A percentile compares a stretch with the other conserved stretches of the same genome.
Conservation (phyloP, 2,113 vertebrate species). For the Antechinus flavipes region DNA sequence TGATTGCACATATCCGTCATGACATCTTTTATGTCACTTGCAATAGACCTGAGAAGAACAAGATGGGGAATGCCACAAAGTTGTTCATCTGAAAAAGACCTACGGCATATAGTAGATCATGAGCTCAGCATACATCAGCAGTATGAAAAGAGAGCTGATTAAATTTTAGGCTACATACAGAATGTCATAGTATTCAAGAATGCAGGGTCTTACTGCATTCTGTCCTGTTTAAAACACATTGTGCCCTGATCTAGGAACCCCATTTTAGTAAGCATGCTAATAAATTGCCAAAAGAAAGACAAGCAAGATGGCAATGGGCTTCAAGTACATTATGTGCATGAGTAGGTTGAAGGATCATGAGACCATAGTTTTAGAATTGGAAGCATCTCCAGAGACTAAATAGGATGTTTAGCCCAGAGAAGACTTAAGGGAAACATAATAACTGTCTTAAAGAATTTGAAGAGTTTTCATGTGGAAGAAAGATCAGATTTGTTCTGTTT, state of each 20-base stretch:
- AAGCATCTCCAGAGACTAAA: neutral
- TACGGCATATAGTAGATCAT: neutral
- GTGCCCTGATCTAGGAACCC: neutral
- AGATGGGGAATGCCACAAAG: neutral
- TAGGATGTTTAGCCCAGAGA: neutral
- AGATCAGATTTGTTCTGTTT: neutral
- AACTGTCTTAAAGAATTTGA: neutral
- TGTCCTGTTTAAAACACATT: neutral
- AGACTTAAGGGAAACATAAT: neutral
- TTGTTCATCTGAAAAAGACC: neutral
- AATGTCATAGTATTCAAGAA: neutral
- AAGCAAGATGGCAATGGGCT: neutral
- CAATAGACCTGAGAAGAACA: neutral
- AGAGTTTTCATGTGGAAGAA: neutral
- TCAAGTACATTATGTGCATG: neutral
- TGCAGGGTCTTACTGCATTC: neutral
- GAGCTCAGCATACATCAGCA: neutral
- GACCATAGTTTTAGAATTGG: neutral
- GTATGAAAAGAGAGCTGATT: neutral
- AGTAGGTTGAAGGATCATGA: neutral
- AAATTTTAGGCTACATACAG: neutral
- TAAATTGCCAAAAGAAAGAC: neutral
- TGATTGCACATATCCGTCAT: neutral
- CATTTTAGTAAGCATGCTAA: neutral
- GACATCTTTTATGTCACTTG: neutral